Conservation (phyloP, 1,140 invertebrate species). For the Leptonema lineaticorne region DNA sequence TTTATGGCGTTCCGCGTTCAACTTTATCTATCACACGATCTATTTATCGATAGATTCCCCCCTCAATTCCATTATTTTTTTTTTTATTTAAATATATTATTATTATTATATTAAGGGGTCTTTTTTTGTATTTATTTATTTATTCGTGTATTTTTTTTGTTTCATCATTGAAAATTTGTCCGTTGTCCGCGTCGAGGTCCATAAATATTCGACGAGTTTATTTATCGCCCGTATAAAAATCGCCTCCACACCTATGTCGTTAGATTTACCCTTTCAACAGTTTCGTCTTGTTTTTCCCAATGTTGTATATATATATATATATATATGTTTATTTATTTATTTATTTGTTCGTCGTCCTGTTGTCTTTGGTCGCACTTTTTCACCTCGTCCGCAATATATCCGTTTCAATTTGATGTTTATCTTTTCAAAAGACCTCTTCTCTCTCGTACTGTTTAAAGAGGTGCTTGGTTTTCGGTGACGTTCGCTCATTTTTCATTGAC, state of each 20-base stretch:
- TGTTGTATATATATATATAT: not conserved
- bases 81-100: too few species aligned
- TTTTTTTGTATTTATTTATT: conserved; percentile 5
- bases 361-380: too few species aligned
- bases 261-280: conserved; percentile 28
- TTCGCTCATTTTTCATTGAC: conserved; percentile 37
- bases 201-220: conserved; percentile 29
- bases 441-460: not conserved
- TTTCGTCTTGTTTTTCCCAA: conserved; percentile 4
- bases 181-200: conserved; percentile 9
- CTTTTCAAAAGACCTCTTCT: conserved; percentile 23
- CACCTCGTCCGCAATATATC: conserved; percentile 19
- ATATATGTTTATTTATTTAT: not conserved
- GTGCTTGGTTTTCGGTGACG: conserved; percentile 23
- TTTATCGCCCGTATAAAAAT: conserved; percentile 30
- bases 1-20: not conserved
- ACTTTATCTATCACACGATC: not conserved
- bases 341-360: not conserved
- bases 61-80: too few species aligned
- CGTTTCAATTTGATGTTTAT: conserved; percentile 37
- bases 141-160: not conserved
- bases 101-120: too few species aligned
- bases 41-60: not conserved
- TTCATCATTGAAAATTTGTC: conserved; percentile 18
- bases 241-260: conserved; percentile 30